phyloP scores from a whole-genome alignment of 2,888 invertebrate genomes.

The Drosophila acutilabella region DNA sequence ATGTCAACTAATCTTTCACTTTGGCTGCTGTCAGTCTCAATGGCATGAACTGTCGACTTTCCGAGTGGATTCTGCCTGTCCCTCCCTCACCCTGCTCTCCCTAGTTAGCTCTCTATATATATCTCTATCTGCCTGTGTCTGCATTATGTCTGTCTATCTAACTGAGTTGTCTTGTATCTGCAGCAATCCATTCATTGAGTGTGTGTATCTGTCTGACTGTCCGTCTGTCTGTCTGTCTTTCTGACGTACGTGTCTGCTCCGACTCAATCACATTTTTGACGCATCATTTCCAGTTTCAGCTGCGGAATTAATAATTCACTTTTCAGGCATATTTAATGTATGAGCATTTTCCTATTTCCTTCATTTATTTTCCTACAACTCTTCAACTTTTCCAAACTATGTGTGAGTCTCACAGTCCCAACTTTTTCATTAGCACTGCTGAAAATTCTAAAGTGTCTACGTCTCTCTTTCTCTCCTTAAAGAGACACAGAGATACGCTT shows the following conservation, averaged over 20 bases:
- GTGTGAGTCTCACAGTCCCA: not conserved
- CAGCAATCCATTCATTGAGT: slow-evolving; percentile 33
- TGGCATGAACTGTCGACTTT: slow-evolving; percentile 46
- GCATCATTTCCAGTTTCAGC: slow-evolving; percentile 63
- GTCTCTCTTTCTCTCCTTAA: not conserved
- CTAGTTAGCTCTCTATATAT: not conserved
- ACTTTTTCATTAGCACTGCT: slow-evolving; percentile 44
- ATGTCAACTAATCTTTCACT: slow-evolving; percentile 30
- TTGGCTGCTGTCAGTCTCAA: slow-evolving; percentile 60
- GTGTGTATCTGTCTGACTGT: not conserved
- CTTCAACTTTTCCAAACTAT: not conserved
- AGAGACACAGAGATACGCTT: not conserved
- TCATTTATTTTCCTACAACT: not conserved
- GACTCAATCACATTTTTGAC: slow-evolving; percentile 57
- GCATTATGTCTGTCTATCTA: slow-evolving; percentile 35
- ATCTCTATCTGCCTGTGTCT: slow-evolving; percentile 4
- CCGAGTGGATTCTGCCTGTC: slow-evolving; percentile 18
- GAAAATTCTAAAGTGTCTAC: slow-evolving; percentile 16
- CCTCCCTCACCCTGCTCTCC: not conserved
- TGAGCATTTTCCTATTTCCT: slow-evolving; percentile 13
- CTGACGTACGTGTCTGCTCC: slow-evolving; percentile 51
- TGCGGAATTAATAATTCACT: slow-evolving; percentile 67
- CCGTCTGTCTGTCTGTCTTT: not conserved
- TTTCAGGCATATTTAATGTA: slow-evolving; percentile 56
- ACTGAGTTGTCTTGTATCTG: slow-evolving; percentile 12